Evolutionary conservation across 1,140 invertebrate genomes (phyloP).

Genomic region (Aethina tumida): DNA sequence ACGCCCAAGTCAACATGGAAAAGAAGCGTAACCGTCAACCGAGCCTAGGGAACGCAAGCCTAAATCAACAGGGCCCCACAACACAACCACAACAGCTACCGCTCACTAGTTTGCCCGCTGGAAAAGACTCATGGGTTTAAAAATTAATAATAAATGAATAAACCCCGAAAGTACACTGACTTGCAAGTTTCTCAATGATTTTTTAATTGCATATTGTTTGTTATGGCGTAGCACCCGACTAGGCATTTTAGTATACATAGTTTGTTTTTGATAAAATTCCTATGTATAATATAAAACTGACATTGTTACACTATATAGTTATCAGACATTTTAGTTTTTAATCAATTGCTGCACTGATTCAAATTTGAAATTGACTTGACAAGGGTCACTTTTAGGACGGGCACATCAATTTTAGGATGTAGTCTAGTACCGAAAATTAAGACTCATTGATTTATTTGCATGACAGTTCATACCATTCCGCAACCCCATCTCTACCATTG

Average conservation of each 20-base stretch:
- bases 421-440: too few relatives aligned
- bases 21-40: slow-evolving; percentile 60
- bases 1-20: slow-evolving; percentile 72
- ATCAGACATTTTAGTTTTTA: too few relatives aligned
- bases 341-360: too few relatives aligned
- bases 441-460: too few relatives aligned
- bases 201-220: too few relatives aligned
- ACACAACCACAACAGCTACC: slow-evolving; percentile 15
- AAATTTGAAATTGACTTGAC: too few relatives aligned
- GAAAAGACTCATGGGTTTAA: slow-evolving; percentile 36
- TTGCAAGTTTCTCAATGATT: slow-evolving; percentile 7
- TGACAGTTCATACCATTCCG: too few relatives aligned
- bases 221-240: too few relatives aligned
- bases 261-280: slow-evolving; percentile 1
- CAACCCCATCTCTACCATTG: too few relatives aligned
- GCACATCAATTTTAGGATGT: too few relatives aligned
- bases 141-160: slow-evolving; percentile 4
- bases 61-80: slow-evolving; percentile 27
- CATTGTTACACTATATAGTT: not conserved
- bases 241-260: not conserved
- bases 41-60: slow-evolving; percentile 30
- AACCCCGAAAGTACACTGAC: slow-evolving; percentile 1
- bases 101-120: slow-evolving; percentile 25
- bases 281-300: slow-evolving; percentile 1
- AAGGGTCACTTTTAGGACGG: too few relatives aligned